Evolutionary conservation across 2,113 vertebrate genomes (phyloP).

Genomic region (Lasiurus borealis): DNA sequence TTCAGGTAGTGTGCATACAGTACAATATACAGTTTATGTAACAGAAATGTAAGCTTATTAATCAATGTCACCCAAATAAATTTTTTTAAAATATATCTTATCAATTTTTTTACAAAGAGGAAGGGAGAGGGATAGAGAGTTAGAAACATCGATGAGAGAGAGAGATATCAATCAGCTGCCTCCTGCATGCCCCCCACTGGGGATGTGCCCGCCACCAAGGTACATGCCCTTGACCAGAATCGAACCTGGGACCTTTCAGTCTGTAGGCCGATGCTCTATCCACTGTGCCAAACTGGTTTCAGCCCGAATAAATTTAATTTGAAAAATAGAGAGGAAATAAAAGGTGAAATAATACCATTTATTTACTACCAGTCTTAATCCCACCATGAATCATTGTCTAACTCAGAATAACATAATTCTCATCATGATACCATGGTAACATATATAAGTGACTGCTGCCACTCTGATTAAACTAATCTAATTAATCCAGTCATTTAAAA

Average conservation of each 20-base stretch:
- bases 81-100: too few relatives aligned
- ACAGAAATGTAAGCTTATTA: neutral
- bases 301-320: neutral
- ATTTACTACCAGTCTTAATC: neutral
- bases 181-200: too few relatives aligned
- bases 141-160: too few relatives aligned
- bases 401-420: neutral
- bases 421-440: neutral
- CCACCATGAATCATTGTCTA: neutral
- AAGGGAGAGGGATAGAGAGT: too few relatives aligned
- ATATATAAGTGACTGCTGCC: neutral
- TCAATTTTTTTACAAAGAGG: too few relatives aligned
- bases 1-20: neutral
- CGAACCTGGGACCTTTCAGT: too few relatives aligned
- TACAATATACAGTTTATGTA: neutral
- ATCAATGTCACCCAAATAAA: neutral
- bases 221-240: too few relatives aligned
- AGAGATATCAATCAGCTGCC: too few relatives aligned
- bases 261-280: too few relatives aligned
- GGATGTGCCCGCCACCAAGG: too few relatives aligned
- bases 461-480: neutral
- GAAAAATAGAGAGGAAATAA: neutral
- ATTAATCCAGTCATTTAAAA: conserved; percentile 1
- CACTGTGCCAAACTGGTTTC: too few relatives aligned
- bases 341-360: neutral